Percentiles rank a stretch among this genome's conserved stretches.
Conservation (phyloP, 2,113 vertebrate genomes). For the Leptobrachium leishanense region DNA sequence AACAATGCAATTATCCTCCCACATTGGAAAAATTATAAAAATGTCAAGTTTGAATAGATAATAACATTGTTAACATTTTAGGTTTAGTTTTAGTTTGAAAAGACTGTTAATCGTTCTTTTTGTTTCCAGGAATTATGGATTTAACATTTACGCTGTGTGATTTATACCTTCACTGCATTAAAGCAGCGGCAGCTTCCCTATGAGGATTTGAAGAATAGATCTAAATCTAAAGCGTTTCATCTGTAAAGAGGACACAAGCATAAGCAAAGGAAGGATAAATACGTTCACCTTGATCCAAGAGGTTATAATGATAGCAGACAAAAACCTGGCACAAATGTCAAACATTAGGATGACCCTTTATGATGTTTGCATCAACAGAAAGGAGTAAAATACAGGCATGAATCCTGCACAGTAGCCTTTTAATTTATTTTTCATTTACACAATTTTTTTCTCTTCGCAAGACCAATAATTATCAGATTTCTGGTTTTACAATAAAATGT, state of each 20-base stretch:
- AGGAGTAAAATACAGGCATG: too few species aligned
- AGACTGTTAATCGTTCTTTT: constrained; percentile 41
- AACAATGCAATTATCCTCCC: constrained; percentile 45
- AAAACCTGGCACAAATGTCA: too few species aligned
- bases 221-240: constrained; percentile 36
- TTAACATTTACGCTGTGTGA: constrained; percentile 40
- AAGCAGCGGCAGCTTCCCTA: constrained; percentile 15
- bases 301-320: constrained; percentile 22
- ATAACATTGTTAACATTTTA: constrained; percentile 44
- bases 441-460: too few species aligned
- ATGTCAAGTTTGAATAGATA: constrained; percentile 46
- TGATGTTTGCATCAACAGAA: too few species aligned
- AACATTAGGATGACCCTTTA: too few species aligned
- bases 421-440: too few species aligned
- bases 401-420: too few species aligned
- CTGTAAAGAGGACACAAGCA: constrained; percentile 5
- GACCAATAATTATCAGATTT: too few species aligned
- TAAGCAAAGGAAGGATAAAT: constrained; percentile 23
- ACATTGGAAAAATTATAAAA: constrained; percentile 44
- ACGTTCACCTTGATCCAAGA: constrained; percentile 30
- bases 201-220: constrained; percentile 35
- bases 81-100: constrained; percentile 36
- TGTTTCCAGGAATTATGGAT: constrained; percentile 47
- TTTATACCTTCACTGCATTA: constrained; percentile 30
- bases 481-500: too few species aligned